Conservation (phyloP, 1,140 invertebrate species). For the Tenebrio molitor region DNA sequence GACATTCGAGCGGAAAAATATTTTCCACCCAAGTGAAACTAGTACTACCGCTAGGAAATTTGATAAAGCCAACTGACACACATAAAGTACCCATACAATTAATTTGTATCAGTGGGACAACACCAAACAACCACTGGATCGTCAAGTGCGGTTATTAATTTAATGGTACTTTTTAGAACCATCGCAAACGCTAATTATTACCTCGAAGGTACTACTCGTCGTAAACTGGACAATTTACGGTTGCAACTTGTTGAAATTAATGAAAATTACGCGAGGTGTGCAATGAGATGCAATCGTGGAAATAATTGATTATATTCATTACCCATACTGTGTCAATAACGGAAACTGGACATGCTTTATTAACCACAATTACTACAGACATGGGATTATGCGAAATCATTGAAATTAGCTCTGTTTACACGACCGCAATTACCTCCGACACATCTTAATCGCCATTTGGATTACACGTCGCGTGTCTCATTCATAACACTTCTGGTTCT, state of each 20-base stretch:
- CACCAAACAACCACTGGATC: too few species aligned
- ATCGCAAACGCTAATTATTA: neutral
- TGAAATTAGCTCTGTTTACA: neutral
- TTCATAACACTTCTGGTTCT: too few species aligned
- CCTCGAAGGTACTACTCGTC: too few species aligned
- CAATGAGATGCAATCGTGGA: constrained; percentile 27
- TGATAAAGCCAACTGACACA: too few species aligned
- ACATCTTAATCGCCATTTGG: too few species aligned
- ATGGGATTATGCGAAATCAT: neutral
- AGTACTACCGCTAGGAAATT: too few species aligned
- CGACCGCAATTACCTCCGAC: too few species aligned
- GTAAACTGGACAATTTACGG: neutral
- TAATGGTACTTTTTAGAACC: neutral
- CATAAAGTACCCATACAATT: too few species aligned
- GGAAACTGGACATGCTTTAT: constrained; percentile 20
- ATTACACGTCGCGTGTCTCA: too few species aligned
- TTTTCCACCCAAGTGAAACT: too few species aligned
- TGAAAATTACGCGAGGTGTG: neutral
- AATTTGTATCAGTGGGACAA: too few species aligned
- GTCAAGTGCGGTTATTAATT: neutral
- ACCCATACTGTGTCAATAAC: constrained; percentile 23
- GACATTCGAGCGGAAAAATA: neutral
- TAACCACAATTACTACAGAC: neutral
- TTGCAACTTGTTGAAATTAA: neutral
- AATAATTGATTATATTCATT: constrained; percentile 32